These are phyloP conservation scores for Cygnus olor DNA, from an alignment of 2,797 vertebrate genomes.

Conservation along the genomic window DNA sequence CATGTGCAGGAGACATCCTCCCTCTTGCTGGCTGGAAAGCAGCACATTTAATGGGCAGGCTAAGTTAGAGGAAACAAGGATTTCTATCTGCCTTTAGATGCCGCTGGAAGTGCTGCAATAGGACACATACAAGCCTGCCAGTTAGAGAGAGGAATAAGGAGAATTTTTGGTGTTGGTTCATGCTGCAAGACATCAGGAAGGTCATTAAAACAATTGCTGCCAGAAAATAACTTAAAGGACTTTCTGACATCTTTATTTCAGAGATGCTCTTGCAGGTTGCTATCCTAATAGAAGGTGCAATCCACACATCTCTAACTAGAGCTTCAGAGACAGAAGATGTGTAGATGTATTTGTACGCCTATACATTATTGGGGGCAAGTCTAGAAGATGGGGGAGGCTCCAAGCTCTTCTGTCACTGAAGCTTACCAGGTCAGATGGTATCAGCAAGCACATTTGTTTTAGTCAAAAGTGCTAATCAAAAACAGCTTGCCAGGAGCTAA, in stretches of 20 bases:
- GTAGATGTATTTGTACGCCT: not conserved
- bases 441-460: not conserved
- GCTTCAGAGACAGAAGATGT: not conserved
- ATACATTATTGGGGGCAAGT: too few relatives aligned
- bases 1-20: not conserved
- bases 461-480: not conserved
- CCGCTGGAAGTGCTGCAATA: not conserved
- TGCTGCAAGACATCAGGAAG: not conserved
- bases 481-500: not conserved
- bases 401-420: not conserved
- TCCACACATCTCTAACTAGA: not conserved
- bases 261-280: not conserved
- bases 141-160: not conserved
- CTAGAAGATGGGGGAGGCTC: not conserved
- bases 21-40: not conserved
- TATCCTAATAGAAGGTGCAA: not conserved
- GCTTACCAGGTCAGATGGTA: not conserved
- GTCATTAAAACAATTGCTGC: not conserved
- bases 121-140: not conserved
- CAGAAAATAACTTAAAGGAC: not conserved
- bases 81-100: not conserved
- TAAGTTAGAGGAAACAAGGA: not conserved
- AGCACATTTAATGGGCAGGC: not conserved
- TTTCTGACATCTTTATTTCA: not conserved
- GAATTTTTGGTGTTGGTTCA: not conserved